A percentile compares a stretch with the other conserved stretches of the same genome.
Evolutionary conservation across 2,888 invertebrate genomes (phyloP).

Genomic region (Cantharis lateralis): DNA sequence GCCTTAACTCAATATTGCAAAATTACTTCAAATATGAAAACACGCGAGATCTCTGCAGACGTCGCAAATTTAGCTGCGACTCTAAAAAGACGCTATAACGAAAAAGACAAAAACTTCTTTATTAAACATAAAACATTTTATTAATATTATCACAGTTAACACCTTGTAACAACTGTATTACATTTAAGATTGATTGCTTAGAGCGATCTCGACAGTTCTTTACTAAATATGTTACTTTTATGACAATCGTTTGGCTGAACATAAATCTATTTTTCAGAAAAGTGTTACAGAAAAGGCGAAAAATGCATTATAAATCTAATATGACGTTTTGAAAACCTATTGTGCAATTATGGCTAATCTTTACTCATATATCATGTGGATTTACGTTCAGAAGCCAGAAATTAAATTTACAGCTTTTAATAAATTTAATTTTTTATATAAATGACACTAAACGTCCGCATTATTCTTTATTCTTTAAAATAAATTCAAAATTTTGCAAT

Average conservation of each 20-base stretch:
- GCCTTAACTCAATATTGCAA: constrained; percentile 21
- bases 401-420: background rate
- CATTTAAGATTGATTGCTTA: constrained; percentile 31
- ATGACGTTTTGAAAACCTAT: background rate
- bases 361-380: background rate
- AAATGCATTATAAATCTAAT: background rate
- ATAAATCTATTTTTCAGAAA: constrained; percentile 8
- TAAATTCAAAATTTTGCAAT: background rate
- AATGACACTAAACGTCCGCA: background rate
- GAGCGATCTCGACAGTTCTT: constrained; percentile 21
- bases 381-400: background rate
- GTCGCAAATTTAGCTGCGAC: background rate
- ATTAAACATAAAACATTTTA: constrained; percentile 31
- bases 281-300: constrained; percentile 10
- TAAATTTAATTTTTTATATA: background rate
- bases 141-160: constrained; percentile 33
- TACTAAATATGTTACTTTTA: constrained; percentile 15
- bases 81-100: background rate
- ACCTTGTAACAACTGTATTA: constrained; percentile 32
- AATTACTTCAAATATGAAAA: constrained; percentile 22
- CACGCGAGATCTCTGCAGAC: constrained; percentile 6
- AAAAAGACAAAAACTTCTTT: constrained; percentile 5
- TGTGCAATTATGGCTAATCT: background rate
- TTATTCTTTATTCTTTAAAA: background rate
- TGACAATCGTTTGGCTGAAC: constrained; percentile 1